phyloP scores from a whole-genome alignment of 2,888 invertebrate species.

The Subacronicta megacephala region DNA sequence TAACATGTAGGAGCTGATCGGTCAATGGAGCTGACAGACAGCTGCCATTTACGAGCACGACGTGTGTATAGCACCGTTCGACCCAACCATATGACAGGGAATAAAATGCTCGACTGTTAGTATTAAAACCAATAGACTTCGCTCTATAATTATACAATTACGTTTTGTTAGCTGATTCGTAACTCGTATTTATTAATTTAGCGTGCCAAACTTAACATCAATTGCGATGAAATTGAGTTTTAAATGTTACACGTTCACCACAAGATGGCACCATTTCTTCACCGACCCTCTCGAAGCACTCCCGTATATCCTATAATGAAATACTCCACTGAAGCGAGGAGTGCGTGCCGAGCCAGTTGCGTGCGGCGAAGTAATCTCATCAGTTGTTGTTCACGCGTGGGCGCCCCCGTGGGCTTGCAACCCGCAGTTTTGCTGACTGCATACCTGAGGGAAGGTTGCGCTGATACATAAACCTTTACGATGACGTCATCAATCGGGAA shows the following conservation, averaged over 20 bases:
- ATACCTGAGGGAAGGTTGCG: conserved; percentile 1
- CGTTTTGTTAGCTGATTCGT: too few species aligned
- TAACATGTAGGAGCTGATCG: too few species aligned
- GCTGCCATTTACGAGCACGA: too few species aligned
- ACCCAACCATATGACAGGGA: too few species aligned
- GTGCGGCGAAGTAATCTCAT: conserved; percentile 21
- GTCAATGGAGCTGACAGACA: too few species aligned
- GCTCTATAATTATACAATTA: too few species aligned
- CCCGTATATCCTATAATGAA: conserved; percentile 9
- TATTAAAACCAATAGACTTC: too few species aligned
- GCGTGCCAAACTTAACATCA: too few species aligned
- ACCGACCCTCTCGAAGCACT: conserved; percentile 7
- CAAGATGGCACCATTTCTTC: neutral
- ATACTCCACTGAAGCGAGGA: conserved; percentile 24
- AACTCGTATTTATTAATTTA: too few species aligned
- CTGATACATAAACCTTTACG: conserved; percentile 27
- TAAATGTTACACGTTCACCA: neutral
- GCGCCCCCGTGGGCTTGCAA: conserved; percentile 10
- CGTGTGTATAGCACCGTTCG: too few species aligned
- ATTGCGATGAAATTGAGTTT: neutral
- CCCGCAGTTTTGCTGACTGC: conserved; percentile 29
- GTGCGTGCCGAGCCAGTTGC: conserved; percentile 18
- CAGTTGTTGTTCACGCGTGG: conserved; percentile 23
- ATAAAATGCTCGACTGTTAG: too few species aligned
- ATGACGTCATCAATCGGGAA: neutral